Conservation (phyloP, 2,797 vertebrate genomes). For the Okamejei kenojei region DNA sequence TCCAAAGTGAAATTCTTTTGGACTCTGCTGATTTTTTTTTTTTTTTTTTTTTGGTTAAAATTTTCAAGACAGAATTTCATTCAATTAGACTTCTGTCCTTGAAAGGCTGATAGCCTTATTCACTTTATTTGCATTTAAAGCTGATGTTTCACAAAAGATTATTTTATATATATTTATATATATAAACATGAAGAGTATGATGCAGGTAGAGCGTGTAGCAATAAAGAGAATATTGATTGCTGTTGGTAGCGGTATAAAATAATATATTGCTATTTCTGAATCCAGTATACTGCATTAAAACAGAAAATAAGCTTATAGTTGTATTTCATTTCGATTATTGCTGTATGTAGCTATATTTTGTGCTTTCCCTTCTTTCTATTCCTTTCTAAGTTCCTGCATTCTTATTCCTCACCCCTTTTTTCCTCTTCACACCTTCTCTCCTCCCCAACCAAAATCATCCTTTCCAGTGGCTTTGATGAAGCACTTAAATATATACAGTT, state of each 20-base stretch:
- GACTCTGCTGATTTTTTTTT: constrained; percentile 48
- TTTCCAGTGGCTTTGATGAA: constrained; percentile 21
- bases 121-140: constrained; percentile 50
- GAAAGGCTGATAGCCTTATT: constrained; percentile 55
- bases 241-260: not conserved
- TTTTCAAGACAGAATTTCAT: constrained; percentile 54
- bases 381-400: too few species aligned
- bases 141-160: constrained; percentile 46
- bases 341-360: not conserved
- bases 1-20: constrained; percentile 45
- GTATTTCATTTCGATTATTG: constrained; percentile 12
- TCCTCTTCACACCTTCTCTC: too few species aligned
- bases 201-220: constrained; percentile 27
- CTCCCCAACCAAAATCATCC: too few species aligned
- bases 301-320: constrained; percentile 17
- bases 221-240: constrained; percentile 21
- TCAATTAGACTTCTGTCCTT: constrained; percentile 50
- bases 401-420: too few species aligned
- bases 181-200: constrained; percentile 40
- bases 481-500: constrained; percentile 28
- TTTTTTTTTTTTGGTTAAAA: constrained; percentile 50
- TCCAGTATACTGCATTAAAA: not conserved
- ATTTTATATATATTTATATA: not conserved
- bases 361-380: too few species aligned
- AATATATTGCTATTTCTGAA: constrained; percentile 46